Evolutionary conservation across 2,888 invertebrate species (phyloP), one percentile per base, ranked within the genome.

Genomic region (Oxystoma pomonae): DNA sequence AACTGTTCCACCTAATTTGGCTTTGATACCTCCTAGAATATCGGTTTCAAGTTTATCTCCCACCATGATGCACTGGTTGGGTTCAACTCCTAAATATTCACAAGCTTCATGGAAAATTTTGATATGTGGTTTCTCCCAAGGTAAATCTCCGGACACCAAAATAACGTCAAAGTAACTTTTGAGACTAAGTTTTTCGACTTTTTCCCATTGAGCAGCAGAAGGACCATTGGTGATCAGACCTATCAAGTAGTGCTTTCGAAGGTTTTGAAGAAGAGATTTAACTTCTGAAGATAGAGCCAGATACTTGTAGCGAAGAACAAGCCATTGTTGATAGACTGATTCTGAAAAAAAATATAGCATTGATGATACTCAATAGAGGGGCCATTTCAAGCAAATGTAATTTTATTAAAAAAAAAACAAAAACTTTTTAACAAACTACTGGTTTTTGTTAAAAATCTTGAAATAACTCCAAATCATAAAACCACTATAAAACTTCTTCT

Each of bases 31-130:
- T 66, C 93, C 94, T 86, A 88, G 85, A 73, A 94, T 92, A 79
- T 94, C 94, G 50, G 94, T 93, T 78, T 93, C 92, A 70, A 94
- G 80, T 77, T 92, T 92, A 77, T 94, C 94, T 57, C 94, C 94
- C 74, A 75, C 70, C 92, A 94, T 94, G 72, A 92, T 84, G 81
- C 92, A 93, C 70, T 87, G 85, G 61, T 85, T 81, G 0, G 93
- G 90, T 75, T 87, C 84, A 18, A 94, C 90, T 68, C 86, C 85
- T 63, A 94, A 85, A 76, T 85, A 84, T 74, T 87, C 86, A 81
- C 92, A 93, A 22, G 92, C 93, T 72, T 90, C 88, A 70, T 89
- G 84, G 80, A 94, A 94, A 79, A 94, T 93, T 76, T 88, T 85
- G 69, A 88, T 85, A 77, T 91, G 86, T 0, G 94, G 94, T 79